These are phyloP conservation scores for Melinaea marsaeus DNA, from an alignment of 2,888 invertebrate genomes.

Conservation along the genomic window DNA sequence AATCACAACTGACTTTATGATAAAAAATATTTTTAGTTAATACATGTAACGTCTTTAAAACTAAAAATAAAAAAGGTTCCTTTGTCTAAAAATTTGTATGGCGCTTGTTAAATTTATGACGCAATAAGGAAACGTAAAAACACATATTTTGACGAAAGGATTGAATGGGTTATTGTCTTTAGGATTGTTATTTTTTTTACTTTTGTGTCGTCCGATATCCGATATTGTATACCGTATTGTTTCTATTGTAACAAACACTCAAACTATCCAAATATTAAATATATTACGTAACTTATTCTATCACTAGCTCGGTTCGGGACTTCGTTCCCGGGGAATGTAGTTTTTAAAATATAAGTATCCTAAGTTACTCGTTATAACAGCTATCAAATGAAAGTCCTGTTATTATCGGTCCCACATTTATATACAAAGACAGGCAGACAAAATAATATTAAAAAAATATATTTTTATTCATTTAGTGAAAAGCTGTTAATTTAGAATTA, in stretches of 20 bases:
- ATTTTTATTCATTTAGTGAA: too few species aligned
- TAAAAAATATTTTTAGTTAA: background rate
- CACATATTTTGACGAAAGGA: slow-evolving; percentile 74
- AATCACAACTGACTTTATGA: background rate
- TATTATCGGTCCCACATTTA: too few species aligned
- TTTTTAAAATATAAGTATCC: too few species aligned
- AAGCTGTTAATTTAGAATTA: too few species aligned
- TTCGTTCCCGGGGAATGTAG: too few species aligned
- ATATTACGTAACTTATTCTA: too few species aligned
- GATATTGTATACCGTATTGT: slow-evolving; percentile 66
- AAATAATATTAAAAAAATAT: too few species aligned
- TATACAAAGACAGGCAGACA: too few species aligned
- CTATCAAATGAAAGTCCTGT: too few species aligned
- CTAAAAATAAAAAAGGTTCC: slow-evolving; percentile 25
- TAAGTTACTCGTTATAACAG: too few species aligned
- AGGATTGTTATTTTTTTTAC: slow-evolving; percentile 60
- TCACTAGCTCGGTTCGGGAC: too few species aligned
- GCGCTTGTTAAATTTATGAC: slow-evolving; percentile 65
- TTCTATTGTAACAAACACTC: slow-evolving; percentile 33
- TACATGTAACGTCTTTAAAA: slow-evolving; percentile 11
- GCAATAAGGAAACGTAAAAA: slow-evolving; percentile 73
- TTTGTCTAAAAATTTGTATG: slow-evolving; percentile 47
- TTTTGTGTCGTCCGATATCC: slow-evolving; percentile 51
- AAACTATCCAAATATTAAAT: too few species aligned
- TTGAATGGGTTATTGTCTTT: slow-evolving; percentile 66